Evolutionary conservation across 2,797 vertebrate species (phyloP), one percentile per base, ranked within the genome.

Genomic region (Pipistrellus pygmaeus): DNA sequence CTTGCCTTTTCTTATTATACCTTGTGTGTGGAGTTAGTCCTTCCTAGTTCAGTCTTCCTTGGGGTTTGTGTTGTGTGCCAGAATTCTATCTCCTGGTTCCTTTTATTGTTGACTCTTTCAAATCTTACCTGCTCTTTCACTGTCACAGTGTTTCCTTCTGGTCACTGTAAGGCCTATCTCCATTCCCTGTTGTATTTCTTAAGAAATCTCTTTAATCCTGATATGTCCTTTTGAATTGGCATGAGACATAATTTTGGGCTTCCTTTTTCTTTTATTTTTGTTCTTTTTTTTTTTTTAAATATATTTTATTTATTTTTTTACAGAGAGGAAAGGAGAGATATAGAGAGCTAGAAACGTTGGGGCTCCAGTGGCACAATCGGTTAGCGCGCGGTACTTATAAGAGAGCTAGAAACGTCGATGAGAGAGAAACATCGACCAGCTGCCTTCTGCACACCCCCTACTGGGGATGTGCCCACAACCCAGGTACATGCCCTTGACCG

Each of bases 31-130:
- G 55, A 78, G 71, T 69, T n/a, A 3, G 7, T 25, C 83, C 35
- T 88, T 88, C 48, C 87, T 69, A 21, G 51, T 0, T 35, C 27
- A 46, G 25, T 88, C 85, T 91, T 53, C 80, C 44, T 84, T 72
- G 83, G 41, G 66, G 85, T 90, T 53, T n/a, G n/a, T 30, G 91
- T 92, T 81, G 92, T 48, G 10, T 78, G 44, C 86, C 87, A 23
- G 23, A 57, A 13, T 41, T 95, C 38, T 78, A 15, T 11, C 25
- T 32, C 32, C 83, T 44, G 38, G 82, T 76, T 85, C 8, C 72
- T 80, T 69, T 69, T 48, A 30, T 69, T 32, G 1, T 84, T 92
- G 53, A 32, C n/a, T 72, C 62, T 95, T 81, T 41, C 18, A 78
- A 62, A 62, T 84, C 73, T 87, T 18, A 87, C 14, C 91, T 66